Conservation (phyloP, 2,113 vertebrate species). For the Caranx melampygus region DNA sequence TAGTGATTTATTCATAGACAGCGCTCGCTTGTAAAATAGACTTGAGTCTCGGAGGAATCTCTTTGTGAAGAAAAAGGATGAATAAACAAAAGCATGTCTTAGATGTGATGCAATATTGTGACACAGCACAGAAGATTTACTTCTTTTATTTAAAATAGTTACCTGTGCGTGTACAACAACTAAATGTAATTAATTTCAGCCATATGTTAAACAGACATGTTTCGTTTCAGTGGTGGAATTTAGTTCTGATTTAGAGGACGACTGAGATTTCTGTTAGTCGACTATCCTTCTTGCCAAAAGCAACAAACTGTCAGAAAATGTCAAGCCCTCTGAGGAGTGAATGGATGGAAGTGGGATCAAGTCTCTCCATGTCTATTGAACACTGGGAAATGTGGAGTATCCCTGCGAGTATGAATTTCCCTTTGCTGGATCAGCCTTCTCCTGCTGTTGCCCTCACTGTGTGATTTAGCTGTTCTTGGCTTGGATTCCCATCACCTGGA, state of each 20-base stretch:
- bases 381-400: background rate
- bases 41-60: slow-evolving; percentile 25
- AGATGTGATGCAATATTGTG: slow-evolving; percentile 52
- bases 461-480: slow-evolving; percentile 39
- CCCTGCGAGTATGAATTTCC: background rate
- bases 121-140: slow-evolving; percentile 21
- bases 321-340: background rate
- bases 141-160: background rate
- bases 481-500: slow-evolving; percentile 13
- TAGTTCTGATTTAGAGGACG: background rate
- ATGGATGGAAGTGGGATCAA: background rate
- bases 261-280: background rate
- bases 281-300: background rate
- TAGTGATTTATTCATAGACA: slow-evolving; percentile 59
- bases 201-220: background rate
- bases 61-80: background rate
- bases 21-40: slow-evolving; percentile 38
- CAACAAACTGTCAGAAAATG: background rate
- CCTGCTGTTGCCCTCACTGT: slow-evolving; percentile 9
- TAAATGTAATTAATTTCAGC: background rate
- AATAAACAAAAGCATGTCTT: slow-evolving; percentile 39
- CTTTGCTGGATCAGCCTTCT: slow-evolving; percentile 3
- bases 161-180: slow-evolving; percentile 1
- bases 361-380: background rate
- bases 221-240: background rate